Evolutionary conservation across 2,113 vertebrate genomes (phyloP).

Genomic region (Loxodonta africana): DNA sequence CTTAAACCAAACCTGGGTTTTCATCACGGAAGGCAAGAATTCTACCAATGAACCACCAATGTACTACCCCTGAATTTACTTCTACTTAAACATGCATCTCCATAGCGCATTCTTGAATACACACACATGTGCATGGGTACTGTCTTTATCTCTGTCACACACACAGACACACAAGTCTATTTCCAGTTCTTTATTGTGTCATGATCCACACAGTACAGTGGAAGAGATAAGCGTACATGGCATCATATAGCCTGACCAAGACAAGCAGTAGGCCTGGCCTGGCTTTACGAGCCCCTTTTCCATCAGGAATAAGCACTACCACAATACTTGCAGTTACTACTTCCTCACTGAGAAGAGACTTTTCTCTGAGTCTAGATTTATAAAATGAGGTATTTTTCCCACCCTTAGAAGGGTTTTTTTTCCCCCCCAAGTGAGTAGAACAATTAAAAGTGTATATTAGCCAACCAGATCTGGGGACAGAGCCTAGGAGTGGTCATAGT

Average conservation of each 20-base stretch:
- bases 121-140: not conserved
- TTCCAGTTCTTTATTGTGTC: not conserved
- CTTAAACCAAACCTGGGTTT: no score
- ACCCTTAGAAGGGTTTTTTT: not conserved
- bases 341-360: not conserved
- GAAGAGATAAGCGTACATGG: fast-evolving
- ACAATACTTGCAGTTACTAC: no score
- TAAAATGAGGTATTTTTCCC: not conserved
- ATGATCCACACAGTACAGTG: not conserved
- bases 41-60: no score
- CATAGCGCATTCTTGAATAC: not conserved
- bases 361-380: not conserved
- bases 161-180: not conserved
- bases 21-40: no score
- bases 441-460: not conserved
- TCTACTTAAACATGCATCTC: not conserved
- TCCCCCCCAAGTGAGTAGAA: not conserved
- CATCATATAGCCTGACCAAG: not conserved
- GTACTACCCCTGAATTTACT: not conserved
- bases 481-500: not conserved
- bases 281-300: not conserved
- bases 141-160: not conserved
- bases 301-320: not conserved
- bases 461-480: not conserved
- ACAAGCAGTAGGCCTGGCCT: not conserved